Evolutionary conservation across 2,888 invertebrate genomes (phyloP), one percentile per base, ranked within the genome.

Genomic region (Ophonus ardosiacus): DNA sequence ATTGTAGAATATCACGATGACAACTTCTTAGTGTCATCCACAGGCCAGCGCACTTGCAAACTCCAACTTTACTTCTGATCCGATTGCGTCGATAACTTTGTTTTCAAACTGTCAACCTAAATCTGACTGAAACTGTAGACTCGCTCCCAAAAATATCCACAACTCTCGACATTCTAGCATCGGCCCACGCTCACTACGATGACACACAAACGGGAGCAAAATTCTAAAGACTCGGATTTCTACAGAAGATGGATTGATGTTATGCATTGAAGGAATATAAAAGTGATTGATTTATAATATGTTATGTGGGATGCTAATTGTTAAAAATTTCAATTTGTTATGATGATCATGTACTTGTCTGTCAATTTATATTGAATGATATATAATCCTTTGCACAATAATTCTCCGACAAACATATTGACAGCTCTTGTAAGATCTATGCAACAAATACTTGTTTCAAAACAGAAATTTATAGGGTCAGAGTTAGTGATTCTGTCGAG

Each of bases 101-200:
- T 82, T 82, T 82, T 82, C 63, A 56, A 82, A 82, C 82, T 82
- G 82, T 82, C 82, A 82, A 82, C 82, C 82, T 57, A 71, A 68
- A 82, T 82, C 82, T 56, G 51, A 21, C 57, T 21, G 71, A 74
- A 81, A 71, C 56, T 71, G 56, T 51, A 40, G 78, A 78, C 57
- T 18, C 43, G 71, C 24, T 24, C 56, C 78, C 57, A 57, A 78
- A 74, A 74, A 74, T 74, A 74, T 74, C 71, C 21, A 15, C 43
- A 51, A 51, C 15, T 76, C 71, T 38, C 71, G 71, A 13, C 31
- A 21, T 31, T n/a, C 13, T n/a, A n/a, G 38, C 43, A 31, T 5
- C 71, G 31, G 18, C 10, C 65, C 40, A 38, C 43, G 43, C 43
- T 13, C 43, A 51, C 43, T 51, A 51, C 43, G 43, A 51, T 31